A percentile compares a stretch with the other conserved stretches of the same genome.
Conservation (phyloP, 2,113 vertebrate species). For the Nycticorax nycticorax region DNA sequence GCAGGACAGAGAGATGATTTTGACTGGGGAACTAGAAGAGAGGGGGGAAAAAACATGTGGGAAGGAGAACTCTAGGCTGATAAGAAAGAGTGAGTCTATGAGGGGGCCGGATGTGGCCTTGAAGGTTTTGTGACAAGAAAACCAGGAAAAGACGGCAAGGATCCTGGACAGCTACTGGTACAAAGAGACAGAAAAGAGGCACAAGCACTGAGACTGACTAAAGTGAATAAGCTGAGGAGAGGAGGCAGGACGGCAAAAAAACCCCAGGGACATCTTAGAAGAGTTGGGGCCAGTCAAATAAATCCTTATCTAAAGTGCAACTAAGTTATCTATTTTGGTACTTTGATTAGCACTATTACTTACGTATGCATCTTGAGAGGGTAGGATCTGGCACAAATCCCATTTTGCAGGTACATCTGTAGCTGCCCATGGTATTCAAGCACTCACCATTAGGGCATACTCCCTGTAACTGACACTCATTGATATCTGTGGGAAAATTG, state of each 20-base stretch:
- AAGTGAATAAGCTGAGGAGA: neutral
- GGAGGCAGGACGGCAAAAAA: neutral
- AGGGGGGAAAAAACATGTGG: accelerated
- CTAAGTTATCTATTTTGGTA: neutral
- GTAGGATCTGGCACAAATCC: slow-evolving; percentile 88
- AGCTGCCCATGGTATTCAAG: slow-evolving; percentile 94
- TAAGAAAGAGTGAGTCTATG: neutral
- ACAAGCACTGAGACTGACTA: neutral
- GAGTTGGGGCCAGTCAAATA: neutral
- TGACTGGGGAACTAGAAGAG: neutral
- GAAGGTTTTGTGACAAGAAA: neutral
- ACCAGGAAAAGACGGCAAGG: neutral
- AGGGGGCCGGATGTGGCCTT: neutral
- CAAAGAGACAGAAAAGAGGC: neutral
- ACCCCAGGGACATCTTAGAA: neutral
- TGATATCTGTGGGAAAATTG: slow-evolving; percentile 82
- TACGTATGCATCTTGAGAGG: slow-evolving; percentile 88
- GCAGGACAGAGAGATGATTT: neutral
- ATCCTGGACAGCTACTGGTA: neutral
- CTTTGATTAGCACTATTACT: slow-evolving; percentile 68
- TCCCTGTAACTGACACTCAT: slow-evolving; percentile 92
- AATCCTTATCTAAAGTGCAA: neutral
- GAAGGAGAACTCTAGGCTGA: neutral
- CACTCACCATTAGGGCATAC: slow-evolving; percentile 93
- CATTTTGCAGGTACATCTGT: slow-evolving; percentile 89